Evolutionary conservation across 2,113 vertebrate species (phyloP), one percentile per base, ranked within the genome.

Genomic region (Barnardius zonarius): DNA sequence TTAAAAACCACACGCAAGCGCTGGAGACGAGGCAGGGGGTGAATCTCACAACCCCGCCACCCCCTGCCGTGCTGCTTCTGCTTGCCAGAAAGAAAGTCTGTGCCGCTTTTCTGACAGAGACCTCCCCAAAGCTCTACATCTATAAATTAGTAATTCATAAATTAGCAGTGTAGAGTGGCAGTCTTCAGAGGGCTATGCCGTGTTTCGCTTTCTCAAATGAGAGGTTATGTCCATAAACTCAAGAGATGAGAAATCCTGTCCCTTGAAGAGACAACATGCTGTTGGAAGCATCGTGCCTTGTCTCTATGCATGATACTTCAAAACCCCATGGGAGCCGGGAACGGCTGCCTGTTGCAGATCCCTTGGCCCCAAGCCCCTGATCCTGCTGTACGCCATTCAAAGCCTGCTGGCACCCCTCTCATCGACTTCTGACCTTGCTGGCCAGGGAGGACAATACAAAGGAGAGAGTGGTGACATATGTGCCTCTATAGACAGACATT

Each of bases 71-170:
- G 51, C 41, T 78, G 30, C 55, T 84, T 61, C 75, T 93, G 33
- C 85, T 89, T 93, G 67, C 72, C 77, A 72, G 86, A 91, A 81
- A 59, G 37, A 51, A 51, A 91, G 27, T 55, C 66, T 84, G n/a
- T 1, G 4, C 74, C n/a, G 35, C 27, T 31, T 91, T 92, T 52
- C 61, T 92, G 67, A 89, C 89, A 91, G 81, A 79, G 77, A 76
- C 69, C 74, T 93, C 74, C 81, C 48, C 39, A 55, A 55, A 92
- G 74, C 77, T 78, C 62, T 89, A 31, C 62, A 73, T 86, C 91
- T 93, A 93, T 93, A 83, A 92, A 93, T 93, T 82, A 95, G 69
- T 93, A 93, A 87, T 92, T 96, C 86, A 94, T 89, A 93, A 92
- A 96, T 96, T 87, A 96, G 62, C 91, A 87, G 82, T 92, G 86